A percentile compares a stretch with the other conserved stretches of the same genome.
Evolutionary conservation across 2,888 invertebrate species (phyloP).

Genomic region (Idaea aversata): DNA sequence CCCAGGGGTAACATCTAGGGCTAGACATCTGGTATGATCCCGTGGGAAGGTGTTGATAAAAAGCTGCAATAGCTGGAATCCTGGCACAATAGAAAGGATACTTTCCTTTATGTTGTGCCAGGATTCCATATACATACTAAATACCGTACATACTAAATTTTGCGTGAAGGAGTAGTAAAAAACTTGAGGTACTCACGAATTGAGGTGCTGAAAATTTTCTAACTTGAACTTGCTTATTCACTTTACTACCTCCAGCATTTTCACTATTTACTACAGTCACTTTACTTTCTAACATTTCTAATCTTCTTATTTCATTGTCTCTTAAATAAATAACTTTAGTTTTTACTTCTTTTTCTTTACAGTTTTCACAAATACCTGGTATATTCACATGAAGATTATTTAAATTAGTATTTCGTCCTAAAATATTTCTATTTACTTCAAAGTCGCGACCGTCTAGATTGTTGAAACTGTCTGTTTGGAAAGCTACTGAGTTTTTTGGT

Average conservation of each 20-base stretch:
- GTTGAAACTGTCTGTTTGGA: constrained; percentile 42
- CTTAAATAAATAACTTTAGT: constrained; percentile 10
- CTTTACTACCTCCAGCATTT: constrained; percentile 20
- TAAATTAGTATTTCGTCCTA: constrained; percentile 33
- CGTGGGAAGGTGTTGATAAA: no score
- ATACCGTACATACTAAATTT: no score
- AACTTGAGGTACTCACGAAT: constrained; percentile 40
- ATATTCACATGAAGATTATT: constrained; percentile 35
- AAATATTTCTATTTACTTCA: constrained; percentile 42
- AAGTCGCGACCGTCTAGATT: constrained; percentile 60
- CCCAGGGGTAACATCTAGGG: no score
- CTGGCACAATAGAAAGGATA: no score
- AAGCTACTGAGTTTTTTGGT: constrained; percentile 36
- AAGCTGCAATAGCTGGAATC: no score
- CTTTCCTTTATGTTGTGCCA: no score
- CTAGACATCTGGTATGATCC: no score
- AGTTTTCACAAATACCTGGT: constrained; percentile 40
- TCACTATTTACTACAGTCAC: constrained; percentile 14
- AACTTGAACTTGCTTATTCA: constrained; percentile 33
- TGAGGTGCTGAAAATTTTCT: constrained; percentile 29
- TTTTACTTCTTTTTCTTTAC: constrained; percentile 15
- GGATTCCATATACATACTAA: no score
- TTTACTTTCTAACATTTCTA: constrained; percentile 25
- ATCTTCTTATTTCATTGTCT: constrained; percentile 15
- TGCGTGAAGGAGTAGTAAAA: no score